Evolutionary conservation across 2,888 invertebrate species (phyloP).

Genomic region (Platynereis dumerilii): DNA sequence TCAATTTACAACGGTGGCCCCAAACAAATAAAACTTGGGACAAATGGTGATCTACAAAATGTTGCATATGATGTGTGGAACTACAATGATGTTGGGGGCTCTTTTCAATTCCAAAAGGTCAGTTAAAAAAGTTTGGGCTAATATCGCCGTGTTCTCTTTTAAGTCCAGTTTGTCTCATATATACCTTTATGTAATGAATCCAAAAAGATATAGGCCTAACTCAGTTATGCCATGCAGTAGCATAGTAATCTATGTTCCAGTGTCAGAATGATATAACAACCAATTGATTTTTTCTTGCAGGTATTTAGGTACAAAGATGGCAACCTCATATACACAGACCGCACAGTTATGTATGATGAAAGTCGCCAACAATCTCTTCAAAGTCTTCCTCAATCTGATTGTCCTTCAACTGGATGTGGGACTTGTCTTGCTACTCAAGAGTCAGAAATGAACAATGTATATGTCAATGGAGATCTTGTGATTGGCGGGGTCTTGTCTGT

Average conservation of each 20-base stretch:
- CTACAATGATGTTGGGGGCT: slow-evolving; percentile 44
- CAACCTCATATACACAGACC: slow-evolving; percentile 38
- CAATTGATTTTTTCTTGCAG: too few species aligned
- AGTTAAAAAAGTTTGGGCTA: too few species aligned
- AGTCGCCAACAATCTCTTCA: slow-evolving; percentile 35
- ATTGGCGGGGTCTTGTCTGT: slow-evolving; percentile 50
- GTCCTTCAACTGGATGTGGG: slow-evolving; percentile 40
- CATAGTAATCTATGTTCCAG: too few species aligned
- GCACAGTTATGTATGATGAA: slow-evolving; percentile 46
- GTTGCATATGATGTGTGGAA: slow-evolving; percentile 52
- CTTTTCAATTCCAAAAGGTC: slow-evolving; percentile 28
- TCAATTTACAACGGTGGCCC: slow-evolving; percentile 52
- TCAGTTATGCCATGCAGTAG: too few species aligned
- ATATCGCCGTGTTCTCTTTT: too few species aligned
- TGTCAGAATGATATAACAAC: too few species aligned
- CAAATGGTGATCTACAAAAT: slow-evolving; percentile 48
- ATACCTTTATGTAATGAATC: too few species aligned
- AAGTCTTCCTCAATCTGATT: slow-evolving; percentile 43
- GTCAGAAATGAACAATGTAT: slow-evolving; percentile 14
- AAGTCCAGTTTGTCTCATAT: too few species aligned
- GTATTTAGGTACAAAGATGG: slow-evolving; percentile 46
- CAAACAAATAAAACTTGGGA: slow-evolving; percentile 43
- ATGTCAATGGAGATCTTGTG: slow-evolving; percentile 51
- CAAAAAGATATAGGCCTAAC: too few species aligned
- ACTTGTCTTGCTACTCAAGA: slow-evolving; percentile 5